Percentiles rank a stretch among this genome's conserved stretches.
phyloP scores from a whole-genome alignment of 2,113 vertebrate genomes.

The Pangasianodon gigas region DNA sequence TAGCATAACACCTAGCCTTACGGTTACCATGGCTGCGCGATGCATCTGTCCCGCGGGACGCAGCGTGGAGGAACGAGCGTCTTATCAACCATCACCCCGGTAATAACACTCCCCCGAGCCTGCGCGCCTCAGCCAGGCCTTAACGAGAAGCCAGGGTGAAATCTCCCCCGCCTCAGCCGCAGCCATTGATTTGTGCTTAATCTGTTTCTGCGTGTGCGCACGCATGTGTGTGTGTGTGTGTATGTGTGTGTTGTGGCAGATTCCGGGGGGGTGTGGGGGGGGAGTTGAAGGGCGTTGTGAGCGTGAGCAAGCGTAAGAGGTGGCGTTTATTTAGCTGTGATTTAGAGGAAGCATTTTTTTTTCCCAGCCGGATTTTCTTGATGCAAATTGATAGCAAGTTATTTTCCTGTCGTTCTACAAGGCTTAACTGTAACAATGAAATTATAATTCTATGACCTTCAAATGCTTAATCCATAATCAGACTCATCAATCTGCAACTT shows the following conservation, averaged over 20 bases:
- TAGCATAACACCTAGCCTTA: slow-evolving; percentile 83
- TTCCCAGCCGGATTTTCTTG: slow-evolving; percentile 37
- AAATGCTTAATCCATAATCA: slow-evolving; percentile 1
- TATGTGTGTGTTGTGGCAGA: slow-evolving; percentile 31
- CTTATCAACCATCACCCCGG: slow-evolving; percentile 88
- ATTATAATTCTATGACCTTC: background rate
- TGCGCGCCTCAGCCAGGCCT: slow-evolving; percentile 78
- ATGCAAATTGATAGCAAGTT: background rate
- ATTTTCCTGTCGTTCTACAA: background rate
- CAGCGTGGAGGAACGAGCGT: slow-evolving; percentile 80
- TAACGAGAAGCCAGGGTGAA: slow-evolving; percentile 82
- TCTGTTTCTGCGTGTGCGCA: slow-evolving; percentile 73
- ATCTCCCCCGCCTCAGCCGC: slow-evolving; percentile 79
- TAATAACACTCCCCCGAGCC: slow-evolving; percentile 80
- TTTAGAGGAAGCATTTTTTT: slow-evolving; percentile 23
- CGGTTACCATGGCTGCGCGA: slow-evolving; percentile 92
- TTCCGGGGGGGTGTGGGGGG: slow-evolving; percentile 25
- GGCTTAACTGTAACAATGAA: background rate
- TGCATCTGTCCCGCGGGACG: slow-evolving; percentile 83
- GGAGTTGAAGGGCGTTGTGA: slow-evolving; percentile 47
- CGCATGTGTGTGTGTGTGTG: slow-evolving; percentile 48
- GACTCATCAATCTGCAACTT: background rate
- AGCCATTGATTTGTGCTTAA: slow-evolving; percentile 83
- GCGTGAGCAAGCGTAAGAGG: slow-evolving; percentile 47
- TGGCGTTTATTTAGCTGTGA: slow-evolving; percentile 52